These are phyloP conservation scores for Alethe castanea DNA, from an alignment of 2,113 vertebrate species.

Conservation along the genomic window DNA sequence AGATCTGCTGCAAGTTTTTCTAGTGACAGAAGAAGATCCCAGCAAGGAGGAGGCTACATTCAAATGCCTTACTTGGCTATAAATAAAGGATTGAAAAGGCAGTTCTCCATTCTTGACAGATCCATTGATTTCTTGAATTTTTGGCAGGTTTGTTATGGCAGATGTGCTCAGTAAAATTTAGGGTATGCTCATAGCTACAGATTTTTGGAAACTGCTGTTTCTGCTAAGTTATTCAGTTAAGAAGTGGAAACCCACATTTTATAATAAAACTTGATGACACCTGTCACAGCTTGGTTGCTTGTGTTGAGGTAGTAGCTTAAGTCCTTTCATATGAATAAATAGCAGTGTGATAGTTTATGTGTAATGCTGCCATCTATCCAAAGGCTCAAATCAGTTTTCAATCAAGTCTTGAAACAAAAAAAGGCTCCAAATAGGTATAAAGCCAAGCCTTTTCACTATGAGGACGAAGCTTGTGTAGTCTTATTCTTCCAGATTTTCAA, in stretches of 20 bases:
- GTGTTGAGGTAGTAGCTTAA: neutral
- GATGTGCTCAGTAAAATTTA: conserved; percentile 46
- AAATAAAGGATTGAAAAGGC: conserved; percentile 31
- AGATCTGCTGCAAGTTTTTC: neutral
- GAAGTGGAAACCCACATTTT: conserved; percentile 20
- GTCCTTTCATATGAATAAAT: neutral
- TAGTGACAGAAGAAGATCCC: neutral
- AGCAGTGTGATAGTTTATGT: neutral
- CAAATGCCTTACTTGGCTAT: conserved; percentile 13
- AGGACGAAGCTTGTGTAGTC: neutral
- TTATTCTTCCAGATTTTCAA: neutral
- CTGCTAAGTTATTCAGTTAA: conserved; percentile 60
- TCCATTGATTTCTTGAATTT: conserved; percentile 32
- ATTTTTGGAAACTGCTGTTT: conserved; percentile 64
- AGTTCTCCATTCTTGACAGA: conserved; percentile 35
- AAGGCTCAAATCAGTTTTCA: neutral
- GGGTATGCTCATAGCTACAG: conserved; percentile 35
- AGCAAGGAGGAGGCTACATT: neutral
- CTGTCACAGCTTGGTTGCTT: conserved; percentile 51
- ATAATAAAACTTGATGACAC: conserved; percentile 45
- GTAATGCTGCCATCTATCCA: neutral
- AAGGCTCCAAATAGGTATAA: neutral
- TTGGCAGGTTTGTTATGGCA: conserved; percentile 53
- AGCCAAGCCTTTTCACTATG: neutral
- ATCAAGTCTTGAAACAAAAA: neutral